These are phyloP conservation scores for Stictocephala bisonia DNA, from an alignment of 2,888 invertebrate genomes.

Conservation along the genomic window DNA sequence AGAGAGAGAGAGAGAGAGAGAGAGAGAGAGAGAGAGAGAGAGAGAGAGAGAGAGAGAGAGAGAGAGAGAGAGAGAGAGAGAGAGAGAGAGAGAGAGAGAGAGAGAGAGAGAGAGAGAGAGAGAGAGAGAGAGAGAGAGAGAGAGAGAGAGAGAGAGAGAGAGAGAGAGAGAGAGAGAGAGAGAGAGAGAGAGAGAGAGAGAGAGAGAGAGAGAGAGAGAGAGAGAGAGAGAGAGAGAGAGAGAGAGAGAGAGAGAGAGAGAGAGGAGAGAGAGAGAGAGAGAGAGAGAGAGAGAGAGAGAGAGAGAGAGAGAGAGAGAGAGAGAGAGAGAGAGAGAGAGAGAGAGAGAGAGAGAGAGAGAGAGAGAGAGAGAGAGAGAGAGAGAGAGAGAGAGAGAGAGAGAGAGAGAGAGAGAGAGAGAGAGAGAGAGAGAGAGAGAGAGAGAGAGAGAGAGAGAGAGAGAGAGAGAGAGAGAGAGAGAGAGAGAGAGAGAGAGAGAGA, in stretches of 20 bases:
- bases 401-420: neutral
- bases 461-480: neutral
- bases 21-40: no score
- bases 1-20: no score
- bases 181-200: neutral
- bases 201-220: neutral
- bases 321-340: neutral
- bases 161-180: neutral
- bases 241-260: neutral
- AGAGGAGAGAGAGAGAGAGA: neutral
- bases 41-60: no score
- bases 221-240: neutral
- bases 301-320: neutral
- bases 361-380: constrained; percentile 11
- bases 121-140: neutral
- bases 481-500: neutral
- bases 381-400: neutral
- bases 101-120: neutral
- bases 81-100: neutral
- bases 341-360: neutral
- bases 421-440: neutral
- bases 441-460: neutral
- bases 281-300: neutral
- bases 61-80: no score
- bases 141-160: neutral